phyloP scores from a whole-genome alignment of 2,888 invertebrate species.

The Epinotia bilunana region DNA sequence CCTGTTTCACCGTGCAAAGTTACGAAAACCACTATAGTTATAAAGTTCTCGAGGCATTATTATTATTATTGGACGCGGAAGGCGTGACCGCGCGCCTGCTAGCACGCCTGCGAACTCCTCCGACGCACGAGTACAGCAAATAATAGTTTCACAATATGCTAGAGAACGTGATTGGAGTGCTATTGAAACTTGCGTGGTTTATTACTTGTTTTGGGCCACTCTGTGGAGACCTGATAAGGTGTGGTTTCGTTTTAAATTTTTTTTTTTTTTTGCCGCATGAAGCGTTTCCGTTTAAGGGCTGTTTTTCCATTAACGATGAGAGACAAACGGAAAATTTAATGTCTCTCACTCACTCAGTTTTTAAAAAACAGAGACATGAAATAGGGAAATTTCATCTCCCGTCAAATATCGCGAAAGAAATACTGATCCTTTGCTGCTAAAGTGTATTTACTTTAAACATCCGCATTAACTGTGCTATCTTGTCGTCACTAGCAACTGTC shows the following conservation, averaged over 20 bases:
- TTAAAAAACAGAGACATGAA: too few relatives aligned
- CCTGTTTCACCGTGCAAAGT: constrained; percentile 16
- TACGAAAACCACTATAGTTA: constrained; percentile 28
- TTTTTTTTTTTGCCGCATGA: too few relatives aligned
- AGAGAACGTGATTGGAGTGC: constrained; percentile 29
- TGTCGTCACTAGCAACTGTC: too few relatives aligned
- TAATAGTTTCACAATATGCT: constrained; percentile 34
- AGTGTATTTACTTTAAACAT: too few relatives aligned
- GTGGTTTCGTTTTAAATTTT: background rate
- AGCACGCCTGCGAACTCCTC: background rate
- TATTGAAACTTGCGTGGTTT: constrained; percentile 1
- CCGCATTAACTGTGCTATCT: too few relatives aligned
- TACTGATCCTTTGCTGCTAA: too few relatives aligned
- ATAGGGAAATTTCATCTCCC: too few relatives aligned
- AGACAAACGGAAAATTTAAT: too few relatives aligned
- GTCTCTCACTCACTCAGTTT: too few relatives aligned
- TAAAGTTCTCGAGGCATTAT: constrained; percentile 24
- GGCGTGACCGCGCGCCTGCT: constrained; percentile 4
- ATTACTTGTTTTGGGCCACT: background rate
- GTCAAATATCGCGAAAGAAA: too few relatives aligned
- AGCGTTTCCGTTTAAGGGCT: too few relatives aligned
- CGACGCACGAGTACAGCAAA: constrained; percentile 15
- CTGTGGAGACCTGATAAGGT: background rate
- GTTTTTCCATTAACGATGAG: too few relatives aligned
- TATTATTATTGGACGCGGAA: constrained; percentile 29